Evolutionary conservation across 1,140 invertebrate species (phyloP).

Genomic region (Saccostrea glomerata): DNA sequence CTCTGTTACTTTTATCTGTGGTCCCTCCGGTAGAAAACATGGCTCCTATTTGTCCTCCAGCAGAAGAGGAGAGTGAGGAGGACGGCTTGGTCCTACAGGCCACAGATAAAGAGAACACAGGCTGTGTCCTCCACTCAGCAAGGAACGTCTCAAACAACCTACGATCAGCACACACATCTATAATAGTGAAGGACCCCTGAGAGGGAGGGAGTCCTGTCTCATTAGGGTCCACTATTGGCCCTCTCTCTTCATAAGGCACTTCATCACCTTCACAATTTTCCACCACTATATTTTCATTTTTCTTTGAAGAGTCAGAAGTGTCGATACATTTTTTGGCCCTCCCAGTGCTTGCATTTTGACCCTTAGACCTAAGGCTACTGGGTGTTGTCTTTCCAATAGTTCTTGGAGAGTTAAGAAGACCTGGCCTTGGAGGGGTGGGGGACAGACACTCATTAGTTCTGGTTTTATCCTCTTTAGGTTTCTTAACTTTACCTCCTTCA

Average conservation of each 20-base stretch:
- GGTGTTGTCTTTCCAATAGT: background rate
- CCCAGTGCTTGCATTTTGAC: background rate
- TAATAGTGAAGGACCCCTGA: constrained; percentile 75
- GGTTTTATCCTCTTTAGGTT: constrained; percentile 49
- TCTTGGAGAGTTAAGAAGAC: background rate
- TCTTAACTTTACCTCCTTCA: constrained; percentile 1
- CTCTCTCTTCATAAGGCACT: constrained; percentile 42
- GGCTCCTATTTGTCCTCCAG: constrained; percentile 67
- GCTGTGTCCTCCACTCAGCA: constrained; percentile 75
- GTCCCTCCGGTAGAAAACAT: constrained; percentile 63
- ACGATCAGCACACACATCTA: constrained; percentile 77
- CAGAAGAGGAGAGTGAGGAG: constrained; percentile 28
- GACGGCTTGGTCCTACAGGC: constrained; percentile 75
- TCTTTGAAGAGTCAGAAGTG: background rate
- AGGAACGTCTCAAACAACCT: constrained; percentile 78
- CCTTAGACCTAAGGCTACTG: background rate
- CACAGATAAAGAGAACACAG: constrained; percentile 72
- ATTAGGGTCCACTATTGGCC: constrained; percentile 58
- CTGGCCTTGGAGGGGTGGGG: constrained; percentile 67
- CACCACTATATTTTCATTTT: background rate
- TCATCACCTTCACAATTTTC: constrained; percentile 39
- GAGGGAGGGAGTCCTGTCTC: constrained; percentile 57
- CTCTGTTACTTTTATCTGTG: background rate
- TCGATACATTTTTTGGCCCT: background rate
- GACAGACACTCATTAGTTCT: constrained; percentile 69